Evolutionary conservation across 2,888 invertebrate genomes (phyloP).

Genomic region (Neoaliturus tenellus): DNA sequence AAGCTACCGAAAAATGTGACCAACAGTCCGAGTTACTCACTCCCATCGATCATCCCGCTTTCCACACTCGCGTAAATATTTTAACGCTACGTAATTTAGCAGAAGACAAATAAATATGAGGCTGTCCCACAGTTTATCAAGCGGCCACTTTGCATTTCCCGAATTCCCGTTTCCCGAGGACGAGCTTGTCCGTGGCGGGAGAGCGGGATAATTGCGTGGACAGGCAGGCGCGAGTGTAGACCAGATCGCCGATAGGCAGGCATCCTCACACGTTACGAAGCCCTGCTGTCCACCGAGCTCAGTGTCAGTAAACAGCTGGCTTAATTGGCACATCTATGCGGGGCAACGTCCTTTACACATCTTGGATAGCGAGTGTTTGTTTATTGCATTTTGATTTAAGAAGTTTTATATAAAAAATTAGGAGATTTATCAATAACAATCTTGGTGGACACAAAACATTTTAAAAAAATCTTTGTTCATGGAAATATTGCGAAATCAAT

Average conservation of each 20-base stretch:
- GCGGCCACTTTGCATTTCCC: neutral
- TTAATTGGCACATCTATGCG: neutral
- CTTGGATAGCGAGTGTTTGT: too few relatives aligned
- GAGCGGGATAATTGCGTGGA: neutral
- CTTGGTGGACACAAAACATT: too few relatives aligned
- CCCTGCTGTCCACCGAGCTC: neutral
- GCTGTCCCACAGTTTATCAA: neutral
- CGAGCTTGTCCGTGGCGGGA: neutral
- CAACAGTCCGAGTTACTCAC: too few relatives aligned
- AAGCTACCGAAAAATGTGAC: too few relatives aligned
- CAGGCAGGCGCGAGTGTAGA: neutral
- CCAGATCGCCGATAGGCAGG: neutral
- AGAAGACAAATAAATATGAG: neutral
- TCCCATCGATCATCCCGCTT: too few relatives aligned
- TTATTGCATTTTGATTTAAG: too few relatives aligned
- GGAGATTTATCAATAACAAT: too few relatives aligned
- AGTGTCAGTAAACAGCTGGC: neutral
- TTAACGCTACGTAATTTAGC: neutral
- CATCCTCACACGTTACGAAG: neutral
- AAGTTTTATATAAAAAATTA: too few relatives aligned
- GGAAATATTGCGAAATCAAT: too few relatives aligned
- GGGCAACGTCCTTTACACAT: neutral
- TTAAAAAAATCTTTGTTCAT: too few relatives aligned
- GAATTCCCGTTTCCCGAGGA: neutral
- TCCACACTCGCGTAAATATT: neutral